Percentiles rank a stretch among this genome's conserved stretches.
phyloP scores from a whole-genome alignment of 2,113 vertebrate species.

The Anthoscopus minutus region DNA sequence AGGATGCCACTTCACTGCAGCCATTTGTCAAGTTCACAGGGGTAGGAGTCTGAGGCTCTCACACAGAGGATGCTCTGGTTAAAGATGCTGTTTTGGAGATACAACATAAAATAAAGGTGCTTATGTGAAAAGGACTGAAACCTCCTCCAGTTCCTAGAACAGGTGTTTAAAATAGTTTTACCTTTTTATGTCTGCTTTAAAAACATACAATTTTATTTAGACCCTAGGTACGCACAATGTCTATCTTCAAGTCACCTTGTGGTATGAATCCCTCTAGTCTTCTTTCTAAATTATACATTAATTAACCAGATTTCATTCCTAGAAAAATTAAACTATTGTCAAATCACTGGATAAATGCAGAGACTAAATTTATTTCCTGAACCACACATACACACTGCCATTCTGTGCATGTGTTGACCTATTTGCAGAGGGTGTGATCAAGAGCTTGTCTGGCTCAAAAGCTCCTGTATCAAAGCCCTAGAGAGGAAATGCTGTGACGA shows the following conservation, averaged over 20 bases:
- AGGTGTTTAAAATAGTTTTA: constrained; percentile 20
- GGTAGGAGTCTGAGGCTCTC: background rate
- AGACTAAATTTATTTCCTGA: constrained; percentile 27
- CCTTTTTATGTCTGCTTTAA: background rate
- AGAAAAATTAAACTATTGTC: constrained; percentile 13
- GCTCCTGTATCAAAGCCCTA: background rate
- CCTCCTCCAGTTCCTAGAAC: background rate
- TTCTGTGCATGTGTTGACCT: background rate
- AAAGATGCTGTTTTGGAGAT: background rate
- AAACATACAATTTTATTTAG: background rate
- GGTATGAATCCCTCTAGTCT: background rate
- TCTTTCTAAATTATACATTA: background rate
- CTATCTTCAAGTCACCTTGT: background rate
- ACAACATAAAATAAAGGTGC: background rate
- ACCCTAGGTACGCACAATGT: background rate
- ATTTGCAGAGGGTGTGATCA: constrained; percentile 43
- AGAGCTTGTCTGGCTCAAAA: background rate
- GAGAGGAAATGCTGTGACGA: constrained; percentile 43
- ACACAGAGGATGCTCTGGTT: background rate
- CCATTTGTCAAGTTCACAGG: background rate
- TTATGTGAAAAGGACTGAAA: background rate
- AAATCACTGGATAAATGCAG: background rate
- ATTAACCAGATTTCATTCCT: background rate
- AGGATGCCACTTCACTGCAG: background rate
- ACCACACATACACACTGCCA: background rate